Evolutionary conservation across 2,113 vertebrate genomes (phyloP).

Genomic region (Mormyrus lacerda): DNA sequence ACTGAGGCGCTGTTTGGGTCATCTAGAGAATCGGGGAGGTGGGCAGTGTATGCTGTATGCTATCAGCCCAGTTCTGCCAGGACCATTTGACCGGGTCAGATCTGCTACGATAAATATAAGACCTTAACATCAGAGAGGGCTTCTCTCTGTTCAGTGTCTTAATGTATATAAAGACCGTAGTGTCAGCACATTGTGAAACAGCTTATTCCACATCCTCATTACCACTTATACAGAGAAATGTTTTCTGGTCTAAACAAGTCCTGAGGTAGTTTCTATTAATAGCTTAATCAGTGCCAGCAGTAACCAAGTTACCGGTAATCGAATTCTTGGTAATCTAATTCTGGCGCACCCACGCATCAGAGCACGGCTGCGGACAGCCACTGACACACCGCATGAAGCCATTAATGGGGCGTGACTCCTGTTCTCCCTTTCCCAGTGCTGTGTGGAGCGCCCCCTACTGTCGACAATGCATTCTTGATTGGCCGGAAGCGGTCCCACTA

Average conservation of each 20-base stretch:
- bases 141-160: not conserved
- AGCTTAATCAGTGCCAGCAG: not conserved
- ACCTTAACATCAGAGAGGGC: not conserved
- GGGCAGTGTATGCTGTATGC: not conserved
- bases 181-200: not conserved
- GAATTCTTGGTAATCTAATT: not conserved
- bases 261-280: not conserved
- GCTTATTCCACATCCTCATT: not conserved
- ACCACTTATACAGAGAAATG: not conserved
- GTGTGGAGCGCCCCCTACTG: conserved; percentile 76
- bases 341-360: not conserved
- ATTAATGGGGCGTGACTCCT: not conserved
- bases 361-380: not conserved
- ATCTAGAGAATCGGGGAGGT: not conserved
- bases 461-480: conserved; percentile 73
- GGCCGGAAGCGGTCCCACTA: conserved; percentile 78
- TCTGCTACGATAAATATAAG: not conserved
- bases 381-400: not conserved
- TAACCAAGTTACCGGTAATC: not conserved
- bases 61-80: not conserved
- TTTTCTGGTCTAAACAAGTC: not conserved
- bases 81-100: not conserved
- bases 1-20: not conserved
- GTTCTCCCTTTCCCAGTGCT: conserved; percentile 61
- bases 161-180: not conserved